These are phyloP conservation scores for Malurus cyaneus DNA, from an alignment of 2,113 vertebrate species.

Conservation along the genomic window DNA sequence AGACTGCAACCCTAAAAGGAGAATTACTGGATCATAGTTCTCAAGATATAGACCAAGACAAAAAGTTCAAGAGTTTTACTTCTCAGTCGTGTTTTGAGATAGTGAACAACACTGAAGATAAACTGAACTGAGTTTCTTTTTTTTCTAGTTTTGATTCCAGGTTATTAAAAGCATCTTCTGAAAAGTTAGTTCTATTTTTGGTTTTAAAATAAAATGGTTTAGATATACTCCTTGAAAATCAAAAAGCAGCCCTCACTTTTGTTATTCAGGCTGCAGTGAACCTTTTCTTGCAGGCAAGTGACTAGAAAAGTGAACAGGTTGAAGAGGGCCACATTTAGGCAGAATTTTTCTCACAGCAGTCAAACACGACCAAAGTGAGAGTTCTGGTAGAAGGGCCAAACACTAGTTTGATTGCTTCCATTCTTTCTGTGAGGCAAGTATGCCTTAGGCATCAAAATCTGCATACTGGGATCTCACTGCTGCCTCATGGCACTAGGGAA, in stretches of 20 bases:
- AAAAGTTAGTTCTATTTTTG: background rate
- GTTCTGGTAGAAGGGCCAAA: background rate
- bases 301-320: background rate
- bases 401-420: background rate
- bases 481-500: background rate
- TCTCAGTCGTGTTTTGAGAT: background rate
- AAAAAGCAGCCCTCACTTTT: background rate
- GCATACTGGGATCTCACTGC: background rate
- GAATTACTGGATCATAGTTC: background rate
- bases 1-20: background rate
- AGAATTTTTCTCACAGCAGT: background rate
- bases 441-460: background rate
- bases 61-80: background rate
- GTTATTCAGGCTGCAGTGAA: background rate
- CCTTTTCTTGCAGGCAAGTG: background rate
- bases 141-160: background rate
- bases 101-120: background rate
- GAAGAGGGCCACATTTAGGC: background rate
- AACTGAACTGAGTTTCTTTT: background rate
- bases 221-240: background rate
- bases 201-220: background rate
- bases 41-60: background rate
- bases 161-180: background rate
- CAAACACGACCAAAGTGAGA: background rate
- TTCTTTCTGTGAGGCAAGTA: background rate